Conservation (phyloP, 2,888 invertebrate genomes). For the Bruchidius siliquastri region DNA sequence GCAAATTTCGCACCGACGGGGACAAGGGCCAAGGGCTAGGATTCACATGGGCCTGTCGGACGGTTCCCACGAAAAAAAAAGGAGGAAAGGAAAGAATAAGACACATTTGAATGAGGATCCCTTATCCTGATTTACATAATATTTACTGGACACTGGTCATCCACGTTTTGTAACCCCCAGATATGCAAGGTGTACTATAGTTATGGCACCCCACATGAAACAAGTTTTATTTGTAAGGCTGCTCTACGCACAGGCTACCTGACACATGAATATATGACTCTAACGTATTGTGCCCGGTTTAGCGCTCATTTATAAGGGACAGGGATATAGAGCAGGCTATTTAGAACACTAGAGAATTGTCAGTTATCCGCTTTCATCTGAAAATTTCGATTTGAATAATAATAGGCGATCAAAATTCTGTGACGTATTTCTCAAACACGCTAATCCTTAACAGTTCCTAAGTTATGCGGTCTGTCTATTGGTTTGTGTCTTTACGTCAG, state of each 20-base stretch:
- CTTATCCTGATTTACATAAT: slow-evolving; percentile 40
- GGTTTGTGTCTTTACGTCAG: too few species aligned
- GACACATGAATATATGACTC: slow-evolving; percentile 6
- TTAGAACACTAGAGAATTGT: too few species aligned
- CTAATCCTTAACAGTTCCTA: too few species aligned
- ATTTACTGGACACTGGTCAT: slow-evolving; percentile 43
- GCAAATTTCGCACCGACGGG: slow-evolving; percentile 26
- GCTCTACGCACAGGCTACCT: slow-evolving; percentile 15
- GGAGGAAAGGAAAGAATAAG: slow-evolving; percentile 14
- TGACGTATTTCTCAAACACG: too few species aligned
- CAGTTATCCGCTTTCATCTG: too few species aligned
- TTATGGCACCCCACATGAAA: slow-evolving; percentile 9
- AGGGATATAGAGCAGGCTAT: background rate
- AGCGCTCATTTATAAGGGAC: background rate
- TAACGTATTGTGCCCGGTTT: background rate
- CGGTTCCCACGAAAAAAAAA: slow-evolving; percentile 37
- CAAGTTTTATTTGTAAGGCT: slow-evolving; percentile 21
- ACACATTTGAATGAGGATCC: slow-evolving; percentile 37
- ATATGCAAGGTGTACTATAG: slow-evolving; percentile 22
- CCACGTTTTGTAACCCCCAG: slow-evolving; percentile 31
- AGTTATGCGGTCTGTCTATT: too few species aligned
- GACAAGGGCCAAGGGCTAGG: background rate
- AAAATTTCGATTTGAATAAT: too few species aligned
- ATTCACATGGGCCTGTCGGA: background rate
- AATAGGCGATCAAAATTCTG: too few species aligned